Conservation (phyloP, 2,113 vertebrate genomes). For the Callorhinus ursinus region DNA sequence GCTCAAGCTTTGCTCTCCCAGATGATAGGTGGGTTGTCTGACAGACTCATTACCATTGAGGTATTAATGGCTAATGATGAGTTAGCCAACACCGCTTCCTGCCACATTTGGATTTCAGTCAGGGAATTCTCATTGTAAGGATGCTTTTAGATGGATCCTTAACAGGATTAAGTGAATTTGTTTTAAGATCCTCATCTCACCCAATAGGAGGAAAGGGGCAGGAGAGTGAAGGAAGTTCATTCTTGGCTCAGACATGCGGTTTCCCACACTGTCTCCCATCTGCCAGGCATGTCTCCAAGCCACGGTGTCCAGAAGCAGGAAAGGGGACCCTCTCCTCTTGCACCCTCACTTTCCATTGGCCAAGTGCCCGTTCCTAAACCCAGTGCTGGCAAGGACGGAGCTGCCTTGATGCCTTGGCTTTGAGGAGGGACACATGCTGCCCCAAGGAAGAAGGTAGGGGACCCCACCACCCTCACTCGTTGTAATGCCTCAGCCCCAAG, state of each 20-base stretch:
- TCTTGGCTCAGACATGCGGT: background rate
- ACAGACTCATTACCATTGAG: background rate
- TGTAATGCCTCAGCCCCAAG: background rate
- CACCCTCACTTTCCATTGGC: background rate
- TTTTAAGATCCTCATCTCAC: no score
- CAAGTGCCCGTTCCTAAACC: background rate
- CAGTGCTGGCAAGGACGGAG: background rate
- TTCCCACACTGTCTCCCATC: background rate
- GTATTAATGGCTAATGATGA: no score
- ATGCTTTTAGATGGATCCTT: background rate
- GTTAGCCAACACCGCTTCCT: background rate
- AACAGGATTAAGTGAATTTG: background rate
- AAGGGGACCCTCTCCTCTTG: background rate
- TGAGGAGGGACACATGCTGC: background rate
- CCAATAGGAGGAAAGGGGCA: background rate
- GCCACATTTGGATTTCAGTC: background rate
- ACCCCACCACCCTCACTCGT: no score
- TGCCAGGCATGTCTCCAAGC: background rate
- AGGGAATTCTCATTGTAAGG: background rate
- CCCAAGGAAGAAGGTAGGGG: background rate
- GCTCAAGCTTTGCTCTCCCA: background rate
- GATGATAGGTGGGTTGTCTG: background rate
- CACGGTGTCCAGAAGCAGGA: background rate
- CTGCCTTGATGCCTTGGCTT: background rate
- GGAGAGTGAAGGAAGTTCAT: background rate